Evolutionary conservation across 2,888 invertebrate genomes (phyloP).

Genomic region (Eupithecia tripunctaria): DNA sequence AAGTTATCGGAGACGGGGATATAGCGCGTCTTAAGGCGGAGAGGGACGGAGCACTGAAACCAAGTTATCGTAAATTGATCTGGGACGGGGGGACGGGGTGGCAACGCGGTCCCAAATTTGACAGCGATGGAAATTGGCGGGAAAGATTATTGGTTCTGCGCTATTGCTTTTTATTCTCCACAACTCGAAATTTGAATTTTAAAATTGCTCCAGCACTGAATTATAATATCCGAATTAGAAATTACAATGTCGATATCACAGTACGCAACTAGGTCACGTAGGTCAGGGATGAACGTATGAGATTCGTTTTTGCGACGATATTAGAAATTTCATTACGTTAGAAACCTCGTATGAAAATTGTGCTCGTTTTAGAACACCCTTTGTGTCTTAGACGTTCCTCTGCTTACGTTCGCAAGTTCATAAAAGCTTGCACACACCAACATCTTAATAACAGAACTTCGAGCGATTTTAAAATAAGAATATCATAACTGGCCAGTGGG

Average conservation of each 20-base stretch:
- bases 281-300: conserved; percentile 61
- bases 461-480: conserved; percentile 83
- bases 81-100: conserved; percentile 65
- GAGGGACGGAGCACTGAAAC: conserved; percentile 78
- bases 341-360: conserved; percentile 46
- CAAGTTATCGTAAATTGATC: conserved; percentile 84
- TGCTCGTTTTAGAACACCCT: conserved; percentile 53
- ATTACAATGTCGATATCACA: conserved; percentile 46
- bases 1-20: conserved; percentile 80
- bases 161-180: conserved; percentile 46
- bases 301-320: conserved; percentile 56
- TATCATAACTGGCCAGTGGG: conserved; percentile 81
- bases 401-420: conserved; percentile 61
- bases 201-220: conserved; percentile 41
- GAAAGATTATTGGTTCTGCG: conserved; percentile 78
- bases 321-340: conserved; percentile 59
- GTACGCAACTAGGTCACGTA: conserved; percentile 62
- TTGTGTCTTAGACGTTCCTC: conserved; percentile 62
- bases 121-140: conserved; percentile 84
- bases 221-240: conserved; percentile 49
- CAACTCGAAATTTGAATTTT: conserved; percentile 40
- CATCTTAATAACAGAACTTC: conserved; percentile 83
- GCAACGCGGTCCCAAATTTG: conserved; percentile 79
- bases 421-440: conserved; percentile 76
- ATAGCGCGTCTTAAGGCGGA: conserved; percentile 79